Conservation (phyloP, 2,888 invertebrate genomes). For the Eulithis prunata region DNA sequence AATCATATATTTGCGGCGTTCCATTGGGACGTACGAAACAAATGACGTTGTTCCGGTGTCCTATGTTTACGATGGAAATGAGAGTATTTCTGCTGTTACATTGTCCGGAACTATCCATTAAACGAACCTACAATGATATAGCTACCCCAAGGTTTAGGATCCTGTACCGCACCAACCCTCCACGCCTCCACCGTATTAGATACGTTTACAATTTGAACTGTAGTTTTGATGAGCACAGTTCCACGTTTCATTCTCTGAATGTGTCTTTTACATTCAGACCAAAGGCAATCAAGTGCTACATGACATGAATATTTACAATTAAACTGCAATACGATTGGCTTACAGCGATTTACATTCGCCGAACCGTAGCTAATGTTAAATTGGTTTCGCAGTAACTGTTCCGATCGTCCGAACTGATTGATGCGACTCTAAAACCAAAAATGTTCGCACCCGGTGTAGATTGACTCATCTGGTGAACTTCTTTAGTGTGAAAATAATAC, state of each 20-base stretch:
- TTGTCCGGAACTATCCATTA: constrained; percentile 29
- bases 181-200: background rate
- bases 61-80: constrained; percentile 40
- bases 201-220: constrained; percentile 1
- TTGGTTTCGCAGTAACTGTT: constrained; percentile 56
- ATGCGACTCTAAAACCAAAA: constrained; percentile 57
- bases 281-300: constrained; percentile 55
- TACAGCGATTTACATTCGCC: constrained; percentile 46
- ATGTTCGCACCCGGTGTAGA: constrained; percentile 79
- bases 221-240: constrained; percentile 14
- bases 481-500: constrained; percentile 45
- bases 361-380: constrained; percentile 53
- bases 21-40: constrained; percentile 44
- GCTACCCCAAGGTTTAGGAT: constrained; percentile 18
- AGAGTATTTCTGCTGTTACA: constrained; percentile 39
- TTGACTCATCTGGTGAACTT: constrained; percentile 53
- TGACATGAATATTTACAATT: constrained; percentile 48
- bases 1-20: constrained; percentile 40
- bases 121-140: constrained; percentile 17
- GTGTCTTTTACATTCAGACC: constrained; percentile 39
- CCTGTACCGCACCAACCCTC: background rate
- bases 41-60: constrained; percentile 44
- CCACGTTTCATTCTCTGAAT: constrained; percentile 1
- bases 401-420: constrained; percentile 46
- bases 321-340: constrained; percentile 38